Evolutionary conservation across 2,113 vertebrate species (phyloP).

Genomic region (Brachyhypopomus gauderio): DNA sequence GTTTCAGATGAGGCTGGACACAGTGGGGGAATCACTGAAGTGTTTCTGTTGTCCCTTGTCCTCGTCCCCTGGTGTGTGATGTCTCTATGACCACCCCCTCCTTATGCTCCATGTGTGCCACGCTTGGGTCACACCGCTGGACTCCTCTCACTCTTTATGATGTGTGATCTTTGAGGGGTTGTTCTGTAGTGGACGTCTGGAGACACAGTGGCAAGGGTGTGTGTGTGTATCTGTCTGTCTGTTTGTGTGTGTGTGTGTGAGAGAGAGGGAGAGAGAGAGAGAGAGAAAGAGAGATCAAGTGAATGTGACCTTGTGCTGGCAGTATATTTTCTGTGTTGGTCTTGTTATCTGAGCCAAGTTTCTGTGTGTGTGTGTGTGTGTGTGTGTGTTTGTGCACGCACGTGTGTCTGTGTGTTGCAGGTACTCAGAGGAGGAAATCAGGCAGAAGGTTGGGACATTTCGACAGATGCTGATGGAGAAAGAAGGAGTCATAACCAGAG

Average conservation of each 20-base stretch:
- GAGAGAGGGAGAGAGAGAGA: background rate
- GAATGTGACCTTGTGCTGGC: background rate
- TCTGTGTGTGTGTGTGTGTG: background rate
- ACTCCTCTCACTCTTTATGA: slow-evolving; percentile 1
- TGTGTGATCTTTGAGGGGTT: background rate
- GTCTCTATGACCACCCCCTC: background rate
- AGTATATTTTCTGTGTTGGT: background rate
- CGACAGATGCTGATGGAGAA: slow-evolving; percentile 99
- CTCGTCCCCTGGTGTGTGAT: background rate
- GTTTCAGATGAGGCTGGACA: no score
- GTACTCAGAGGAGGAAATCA: slow-evolving; percentile 93
- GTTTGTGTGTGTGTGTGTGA: background rate
- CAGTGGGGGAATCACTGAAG: no score
- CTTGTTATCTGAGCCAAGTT: background rate
- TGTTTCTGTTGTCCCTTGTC: background rate
- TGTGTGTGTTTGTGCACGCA: background rate
- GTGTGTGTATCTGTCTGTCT: slow-evolving; percentile 2
- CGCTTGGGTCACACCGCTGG: background rate
- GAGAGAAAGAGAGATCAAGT: background rate
- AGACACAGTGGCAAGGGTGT: background rate
- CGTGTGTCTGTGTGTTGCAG: slow-evolving; percentile 65
- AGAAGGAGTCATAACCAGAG: slow-evolving; percentile 94
- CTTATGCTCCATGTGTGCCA: background rate
- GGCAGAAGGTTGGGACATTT: slow-evolving; percentile 95
- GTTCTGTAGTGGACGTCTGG: background rate